Evolutionary conservation across 2,113 vertebrate genomes (phyloP).

Genomic region (Lampris megalopsis): DNA sequence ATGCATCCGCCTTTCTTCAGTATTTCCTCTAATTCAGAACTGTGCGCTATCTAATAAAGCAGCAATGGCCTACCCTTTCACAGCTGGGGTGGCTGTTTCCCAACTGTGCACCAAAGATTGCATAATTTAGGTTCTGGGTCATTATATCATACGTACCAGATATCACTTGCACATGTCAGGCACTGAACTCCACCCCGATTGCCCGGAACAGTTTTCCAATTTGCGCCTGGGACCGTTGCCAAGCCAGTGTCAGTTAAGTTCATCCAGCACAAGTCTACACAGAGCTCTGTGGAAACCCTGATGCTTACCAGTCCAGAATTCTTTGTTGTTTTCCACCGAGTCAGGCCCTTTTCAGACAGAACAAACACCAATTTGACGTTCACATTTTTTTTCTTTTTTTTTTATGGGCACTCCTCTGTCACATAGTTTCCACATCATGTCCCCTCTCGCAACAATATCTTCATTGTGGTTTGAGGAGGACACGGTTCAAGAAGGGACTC

Average conservation of each 20-base stretch:
- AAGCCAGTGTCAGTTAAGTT: constrained; percentile 69
- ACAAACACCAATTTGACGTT: constrained; percentile 74
- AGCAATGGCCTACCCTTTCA: background rate
- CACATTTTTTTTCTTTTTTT: constrained; percentile 67
- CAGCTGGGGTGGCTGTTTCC: constrained; percentile 14
- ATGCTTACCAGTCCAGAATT: constrained; percentile 73
- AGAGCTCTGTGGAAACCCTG: constrained; percentile 66
- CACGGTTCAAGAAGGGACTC: constrained; percentile 64
- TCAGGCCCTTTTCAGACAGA: constrained; percentile 61
- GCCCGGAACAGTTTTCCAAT: constrained; percentile 59
- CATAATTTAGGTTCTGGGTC: constrained; percentile 36
- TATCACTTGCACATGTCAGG: constrained; percentile 50
- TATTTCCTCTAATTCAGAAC: constrained; percentile 13
- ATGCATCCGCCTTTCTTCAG: constrained; percentile 46
- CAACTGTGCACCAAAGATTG: constrained; percentile 25
- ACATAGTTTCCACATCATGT: constrained; percentile 90
- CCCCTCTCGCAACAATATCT: constrained; percentile 80
- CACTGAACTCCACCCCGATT: constrained; percentile 40
- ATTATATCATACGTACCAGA: constrained; percentile 43
- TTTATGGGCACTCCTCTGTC: constrained; percentile 73
- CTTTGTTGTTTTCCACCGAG: constrained; percentile 73
- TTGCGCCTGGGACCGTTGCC: constrained; percentile 58
- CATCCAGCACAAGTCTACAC: constrained; percentile 58
- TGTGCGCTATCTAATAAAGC: constrained; percentile 28
- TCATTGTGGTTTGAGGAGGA: constrained; percentile 80